Evolutionary conservation across 2,113 vertebrate genomes (phyloP).

Genomic region (Puntigrus tetrazona): DNA sequence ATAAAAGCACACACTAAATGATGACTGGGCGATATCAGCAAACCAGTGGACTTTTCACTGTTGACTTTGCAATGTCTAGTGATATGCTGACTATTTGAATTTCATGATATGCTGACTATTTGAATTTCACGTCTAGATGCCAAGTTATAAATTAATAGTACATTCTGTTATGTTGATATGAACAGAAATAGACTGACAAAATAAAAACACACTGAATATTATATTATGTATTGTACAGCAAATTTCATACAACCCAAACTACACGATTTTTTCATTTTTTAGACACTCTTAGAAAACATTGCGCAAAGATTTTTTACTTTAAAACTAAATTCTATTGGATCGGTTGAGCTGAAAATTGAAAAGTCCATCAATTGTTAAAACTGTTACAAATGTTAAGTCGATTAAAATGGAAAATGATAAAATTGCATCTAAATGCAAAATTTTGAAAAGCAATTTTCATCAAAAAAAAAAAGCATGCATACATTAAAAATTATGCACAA

Average conservation of each 20-base stretch:
- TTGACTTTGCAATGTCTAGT: slow-evolving; percentile 29
- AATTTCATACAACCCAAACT: no score
- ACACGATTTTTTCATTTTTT: no score
- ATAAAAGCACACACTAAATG: neutral
- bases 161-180: neutral
- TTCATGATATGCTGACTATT: slow-evolving; percentile 29
- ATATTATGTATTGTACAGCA: neutral
- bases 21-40: neutral
- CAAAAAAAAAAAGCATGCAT: neutral
- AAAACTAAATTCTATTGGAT: no score
- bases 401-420: no score
- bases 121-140: slow-evolving; percentile 26
- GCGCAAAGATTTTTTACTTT: no score
- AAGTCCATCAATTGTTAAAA: no score
- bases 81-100: slow-evolving; percentile 28
- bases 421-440: neutral
- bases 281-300: no score
- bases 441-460: neutral
- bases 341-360: no score
- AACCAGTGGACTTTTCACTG: slow-evolving; percentile 33
- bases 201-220: neutral
- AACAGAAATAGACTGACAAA: neutral
- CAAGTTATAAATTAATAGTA: neutral
- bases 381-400: no score
- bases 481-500: neutral